A percentile compares a stretch with the other conserved stretches of the same genome.
Conservation (phyloP, 2,888 invertebrate genomes). For the Matsumyia berberina region DNA sequence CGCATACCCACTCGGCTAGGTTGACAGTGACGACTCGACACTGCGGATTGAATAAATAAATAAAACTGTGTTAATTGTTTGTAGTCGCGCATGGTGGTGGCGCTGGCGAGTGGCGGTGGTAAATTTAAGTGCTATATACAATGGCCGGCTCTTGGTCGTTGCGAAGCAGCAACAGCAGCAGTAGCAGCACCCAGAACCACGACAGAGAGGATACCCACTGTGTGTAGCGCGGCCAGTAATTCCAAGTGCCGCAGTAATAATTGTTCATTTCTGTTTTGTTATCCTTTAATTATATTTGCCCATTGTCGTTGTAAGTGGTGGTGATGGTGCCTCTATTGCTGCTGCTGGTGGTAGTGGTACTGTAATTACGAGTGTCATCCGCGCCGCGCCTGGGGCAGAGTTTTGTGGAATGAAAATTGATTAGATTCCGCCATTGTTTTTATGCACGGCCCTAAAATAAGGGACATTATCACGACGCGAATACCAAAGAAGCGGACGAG, state of each 20-base stretch:
- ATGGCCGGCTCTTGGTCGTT: conserved; percentile 1
- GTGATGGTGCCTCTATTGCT: conserved; percentile 5
- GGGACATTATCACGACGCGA: background rate
- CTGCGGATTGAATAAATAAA: conserved; percentile 61
- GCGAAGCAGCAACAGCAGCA: conserved; percentile 2
- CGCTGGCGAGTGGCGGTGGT: background rate
- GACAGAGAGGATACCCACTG: background rate
- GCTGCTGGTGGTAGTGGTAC: conserved; percentile 4
- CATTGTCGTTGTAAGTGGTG: conserved; percentile 39
- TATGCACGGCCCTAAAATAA: conserved; percentile 3
- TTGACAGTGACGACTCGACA: conserved; percentile 16
- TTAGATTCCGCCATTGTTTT: conserved; percentile 14
- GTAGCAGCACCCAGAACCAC: no score
- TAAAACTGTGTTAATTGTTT: conserved; percentile 59
- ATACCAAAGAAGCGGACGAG: conserved; percentile 1
- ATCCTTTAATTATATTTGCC: conserved; percentile 63
- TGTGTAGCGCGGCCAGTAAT: background rate
- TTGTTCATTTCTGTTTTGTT: conserved; percentile 65
- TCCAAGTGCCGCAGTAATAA: conserved; percentile 52
- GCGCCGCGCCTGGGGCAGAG: background rate
- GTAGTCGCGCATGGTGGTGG: conserved; percentile 16
- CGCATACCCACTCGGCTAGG: background rate
- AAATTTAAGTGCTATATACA: conserved; percentile 24
- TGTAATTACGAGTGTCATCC: conserved; percentile 17
- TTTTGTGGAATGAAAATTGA: conserved; percentile 23